phyloP scores from a whole-genome alignment of 2,888 invertebrate genomes.

The Hypselothyrea guttata region DNA sequence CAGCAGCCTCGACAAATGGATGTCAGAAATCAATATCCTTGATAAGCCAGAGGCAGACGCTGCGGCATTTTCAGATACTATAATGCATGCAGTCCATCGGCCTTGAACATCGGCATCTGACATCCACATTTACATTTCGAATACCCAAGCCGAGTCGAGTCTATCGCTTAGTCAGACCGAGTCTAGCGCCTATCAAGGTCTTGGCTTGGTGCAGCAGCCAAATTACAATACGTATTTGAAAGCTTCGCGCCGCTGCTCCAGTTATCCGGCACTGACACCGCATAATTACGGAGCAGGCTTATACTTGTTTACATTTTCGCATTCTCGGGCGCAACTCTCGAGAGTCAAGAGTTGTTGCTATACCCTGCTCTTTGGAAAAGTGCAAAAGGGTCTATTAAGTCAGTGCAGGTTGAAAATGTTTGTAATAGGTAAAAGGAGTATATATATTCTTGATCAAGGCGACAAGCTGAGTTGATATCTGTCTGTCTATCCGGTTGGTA shows the following conservation, averaged over 20 bases:
- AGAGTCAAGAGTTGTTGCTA: too few species aligned
- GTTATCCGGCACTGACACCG: constrained; percentile 50
- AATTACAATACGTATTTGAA: constrained; percentile 52
- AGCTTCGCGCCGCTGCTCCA: constrained; percentile 56
- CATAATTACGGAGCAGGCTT: constrained; percentile 40
- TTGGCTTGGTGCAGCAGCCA: constrained; percentile 24
- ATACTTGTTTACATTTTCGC: constrained; percentile 29
- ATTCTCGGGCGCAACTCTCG: constrained; percentile 36
- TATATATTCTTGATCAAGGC: too few species aligned
- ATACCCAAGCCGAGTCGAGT: constrained; percentile 1
- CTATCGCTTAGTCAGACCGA: not conserved
- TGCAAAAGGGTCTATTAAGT: too few species aligned
- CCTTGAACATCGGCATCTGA: not conserved
- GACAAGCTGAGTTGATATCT: too few species aligned
- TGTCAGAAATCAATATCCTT: too few species aligned
- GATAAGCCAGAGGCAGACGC: too few species aligned
- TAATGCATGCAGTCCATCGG: constrained; percentile 5
- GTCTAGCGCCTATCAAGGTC: constrained; percentile 19
- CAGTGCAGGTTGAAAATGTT: too few species aligned
- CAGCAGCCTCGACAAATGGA: too few species aligned
- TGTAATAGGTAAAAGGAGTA: too few species aligned
- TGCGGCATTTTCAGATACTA: too few species aligned
- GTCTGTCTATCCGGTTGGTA: too few species aligned
- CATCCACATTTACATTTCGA: constrained; percentile 13
- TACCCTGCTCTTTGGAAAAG: too few species aligned